Evolutionary conservation across 2,113 vertebrate species (phyloP).

Genomic region (Catharus bicknelli): DNA sequence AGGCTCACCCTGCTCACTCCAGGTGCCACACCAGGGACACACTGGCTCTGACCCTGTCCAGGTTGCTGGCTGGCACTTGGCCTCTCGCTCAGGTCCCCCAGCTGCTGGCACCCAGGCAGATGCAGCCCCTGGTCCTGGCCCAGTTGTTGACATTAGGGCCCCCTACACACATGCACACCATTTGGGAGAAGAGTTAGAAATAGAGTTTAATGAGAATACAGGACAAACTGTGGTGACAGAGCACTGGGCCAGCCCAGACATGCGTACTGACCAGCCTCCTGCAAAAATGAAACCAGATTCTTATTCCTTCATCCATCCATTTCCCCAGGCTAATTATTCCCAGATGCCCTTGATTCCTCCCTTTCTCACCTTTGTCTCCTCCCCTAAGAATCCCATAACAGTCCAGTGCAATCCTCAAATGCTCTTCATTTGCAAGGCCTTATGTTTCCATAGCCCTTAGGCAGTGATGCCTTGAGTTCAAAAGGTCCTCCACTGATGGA

Average conservation of each 20-base stretch:
- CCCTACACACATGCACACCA: neutral
- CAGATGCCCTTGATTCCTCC: neutral
- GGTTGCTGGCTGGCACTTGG: neutral
- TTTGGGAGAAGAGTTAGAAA: neutral
- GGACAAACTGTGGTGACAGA: neutral
- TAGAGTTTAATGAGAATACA: neutral
- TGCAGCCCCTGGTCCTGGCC: no score
- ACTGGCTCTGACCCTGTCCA: neutral
- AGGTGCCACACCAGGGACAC: neutral
- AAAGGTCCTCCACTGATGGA: neutral
- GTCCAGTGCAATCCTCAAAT: neutral
- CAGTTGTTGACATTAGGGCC: neutral
- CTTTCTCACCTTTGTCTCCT: neutral
- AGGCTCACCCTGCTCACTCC: accelerated
- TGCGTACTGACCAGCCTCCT: neutral
- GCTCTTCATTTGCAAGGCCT: neutral
- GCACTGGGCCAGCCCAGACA: neutral
- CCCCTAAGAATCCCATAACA: neutral
- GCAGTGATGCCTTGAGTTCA: neutral
- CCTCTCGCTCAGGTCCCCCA: neutral
- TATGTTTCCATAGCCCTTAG: neutral
- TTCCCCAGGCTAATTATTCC: neutral
- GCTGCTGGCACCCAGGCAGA: neutral
- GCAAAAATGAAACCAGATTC: accelerated
- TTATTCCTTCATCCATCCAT: neutral